A percentile compares a stretch with the other conserved stretches of the same genome.
phyloP scores from a whole-genome alignment of 2,113 vertebrate species.

The Chaetorhynchus papuensis region DNA sequence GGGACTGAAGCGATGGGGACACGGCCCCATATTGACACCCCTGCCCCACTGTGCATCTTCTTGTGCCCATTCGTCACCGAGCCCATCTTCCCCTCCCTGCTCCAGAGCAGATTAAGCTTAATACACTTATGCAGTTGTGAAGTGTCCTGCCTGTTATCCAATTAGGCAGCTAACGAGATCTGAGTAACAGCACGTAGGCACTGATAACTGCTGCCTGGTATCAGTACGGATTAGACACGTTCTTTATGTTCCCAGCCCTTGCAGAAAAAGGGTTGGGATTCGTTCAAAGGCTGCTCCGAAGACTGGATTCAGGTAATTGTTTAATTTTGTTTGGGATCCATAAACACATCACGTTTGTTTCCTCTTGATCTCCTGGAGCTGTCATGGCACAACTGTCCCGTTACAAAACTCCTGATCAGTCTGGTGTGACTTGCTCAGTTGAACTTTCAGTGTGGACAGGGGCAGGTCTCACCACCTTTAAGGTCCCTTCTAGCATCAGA shows the following conservation, averaged over 20 bases:
- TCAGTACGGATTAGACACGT: not conserved
- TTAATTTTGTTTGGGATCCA: constrained; percentile 43
- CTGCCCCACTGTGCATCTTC: not conserved
- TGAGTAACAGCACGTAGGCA: constrained; percentile 65
- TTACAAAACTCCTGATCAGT: not conserved
- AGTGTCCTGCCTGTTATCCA: constrained; percentile 56
- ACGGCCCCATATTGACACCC: not conserved
- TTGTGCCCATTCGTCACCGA: not conserved
- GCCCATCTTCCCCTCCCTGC: not conserved
- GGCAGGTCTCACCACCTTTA: not conserved
- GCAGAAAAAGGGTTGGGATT: not conserved
- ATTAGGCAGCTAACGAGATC: constrained; percentile 49
- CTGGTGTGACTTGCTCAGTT: not conserved
- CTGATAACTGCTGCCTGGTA: not conserved
- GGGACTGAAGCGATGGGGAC: not conserved
- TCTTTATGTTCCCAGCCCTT: constrained; percentile 11
- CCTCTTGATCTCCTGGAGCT: constrained; percentile 28
- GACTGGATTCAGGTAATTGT: constrained; percentile 17
- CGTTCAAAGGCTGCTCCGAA: constrained; percentile 47
- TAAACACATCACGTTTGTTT: not conserved
- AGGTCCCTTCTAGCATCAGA: not conserved
- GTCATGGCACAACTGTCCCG: not conserved
- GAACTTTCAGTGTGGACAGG: not conserved
- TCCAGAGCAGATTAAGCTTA: constrained; percentile 39
- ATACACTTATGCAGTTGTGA: constrained; percentile 53